Percentiles rank a stretch among this genome's conserved stretches.
Conservation (phyloP, 2,113 vertebrate genomes). For the Forbesichthys papilliferus region DNA sequence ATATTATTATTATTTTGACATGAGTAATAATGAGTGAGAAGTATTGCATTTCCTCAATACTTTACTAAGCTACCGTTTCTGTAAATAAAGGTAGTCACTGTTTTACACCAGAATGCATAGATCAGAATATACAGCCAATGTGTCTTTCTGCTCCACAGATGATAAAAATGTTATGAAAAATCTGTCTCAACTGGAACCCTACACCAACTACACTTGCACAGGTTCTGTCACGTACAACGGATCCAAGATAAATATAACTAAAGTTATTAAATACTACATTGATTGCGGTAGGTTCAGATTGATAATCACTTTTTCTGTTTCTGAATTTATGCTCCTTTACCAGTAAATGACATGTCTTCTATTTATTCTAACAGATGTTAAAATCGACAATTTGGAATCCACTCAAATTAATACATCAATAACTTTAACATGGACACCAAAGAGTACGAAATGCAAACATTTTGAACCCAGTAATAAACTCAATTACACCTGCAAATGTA, state of each 20-base stretch:
- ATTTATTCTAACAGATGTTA: no score
- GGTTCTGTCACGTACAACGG: accelerated
- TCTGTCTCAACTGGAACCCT: slow-evolving; percentile 9
- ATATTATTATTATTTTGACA: neutral
- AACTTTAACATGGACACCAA: no score
- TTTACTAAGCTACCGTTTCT: neutral
- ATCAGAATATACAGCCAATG: neutral
- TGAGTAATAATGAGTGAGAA: neutral
- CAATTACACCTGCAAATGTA: no score
- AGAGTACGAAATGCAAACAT: no score
- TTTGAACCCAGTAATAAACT: no score
- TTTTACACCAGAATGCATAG: neutral
- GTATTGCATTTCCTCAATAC: neutral
- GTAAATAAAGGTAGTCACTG: neutral
- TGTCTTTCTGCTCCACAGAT: neutral
- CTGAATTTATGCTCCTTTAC: neutral
- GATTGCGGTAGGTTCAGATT: slow-evolving; percentile 11
- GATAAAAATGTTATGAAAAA: neutral
- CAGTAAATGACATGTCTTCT: neutral
- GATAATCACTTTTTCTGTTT: neutral
- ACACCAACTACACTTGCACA: accelerated
- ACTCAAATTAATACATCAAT: no score
- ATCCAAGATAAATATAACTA: accelerated
- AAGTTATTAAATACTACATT: neutral
- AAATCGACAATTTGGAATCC: no score